Evolutionary conservation across 2,113 vertebrate genomes (phyloP).

Genomic region (Mus pahari): DNA sequence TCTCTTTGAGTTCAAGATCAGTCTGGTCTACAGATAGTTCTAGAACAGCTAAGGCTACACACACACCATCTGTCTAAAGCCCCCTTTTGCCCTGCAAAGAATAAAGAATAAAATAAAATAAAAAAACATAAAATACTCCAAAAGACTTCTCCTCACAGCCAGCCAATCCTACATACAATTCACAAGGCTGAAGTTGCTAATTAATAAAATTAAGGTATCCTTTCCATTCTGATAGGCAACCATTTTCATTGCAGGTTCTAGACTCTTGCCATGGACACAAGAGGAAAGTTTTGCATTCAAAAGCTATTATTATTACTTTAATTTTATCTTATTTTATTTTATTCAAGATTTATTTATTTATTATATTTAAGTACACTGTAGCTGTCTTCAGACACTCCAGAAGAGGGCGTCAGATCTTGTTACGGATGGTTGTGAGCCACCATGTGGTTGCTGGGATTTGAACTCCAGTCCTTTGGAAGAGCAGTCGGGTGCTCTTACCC

Average conservation of each 20-base stretch:
- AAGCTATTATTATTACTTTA: not conserved
- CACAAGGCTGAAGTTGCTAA: not conserved
- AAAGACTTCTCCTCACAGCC: fast-evolving
- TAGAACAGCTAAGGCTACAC: not conserved
- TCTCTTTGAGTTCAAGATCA: too few relatives aligned
- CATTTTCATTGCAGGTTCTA: not conserved
- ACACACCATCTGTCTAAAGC: not conserved
- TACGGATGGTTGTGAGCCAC: too few relatives aligned
- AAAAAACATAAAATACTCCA: not conserved
- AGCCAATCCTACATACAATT: not conserved
- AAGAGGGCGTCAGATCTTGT: too few relatives aligned
- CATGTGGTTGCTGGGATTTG: too few relatives aligned
- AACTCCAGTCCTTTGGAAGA: too few relatives aligned
- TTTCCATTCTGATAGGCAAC: not conserved
- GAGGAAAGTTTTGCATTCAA: not conserved
- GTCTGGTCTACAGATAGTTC: not conserved
- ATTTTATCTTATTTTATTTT: not conserved
- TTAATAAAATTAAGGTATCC: not conserved
- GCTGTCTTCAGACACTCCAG: too few relatives aligned
- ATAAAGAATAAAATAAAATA: not conserved
- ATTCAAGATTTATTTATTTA: too few relatives aligned
- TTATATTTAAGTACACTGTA: too few relatives aligned
- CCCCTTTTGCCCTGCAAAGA: not conserved
- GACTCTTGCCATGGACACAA: not conserved
- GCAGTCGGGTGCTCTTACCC: too few relatives aligned